Base-by-base conservation (phyloP, 2,797 vertebrate species). In the Poeciliopsis infans region DNA sequence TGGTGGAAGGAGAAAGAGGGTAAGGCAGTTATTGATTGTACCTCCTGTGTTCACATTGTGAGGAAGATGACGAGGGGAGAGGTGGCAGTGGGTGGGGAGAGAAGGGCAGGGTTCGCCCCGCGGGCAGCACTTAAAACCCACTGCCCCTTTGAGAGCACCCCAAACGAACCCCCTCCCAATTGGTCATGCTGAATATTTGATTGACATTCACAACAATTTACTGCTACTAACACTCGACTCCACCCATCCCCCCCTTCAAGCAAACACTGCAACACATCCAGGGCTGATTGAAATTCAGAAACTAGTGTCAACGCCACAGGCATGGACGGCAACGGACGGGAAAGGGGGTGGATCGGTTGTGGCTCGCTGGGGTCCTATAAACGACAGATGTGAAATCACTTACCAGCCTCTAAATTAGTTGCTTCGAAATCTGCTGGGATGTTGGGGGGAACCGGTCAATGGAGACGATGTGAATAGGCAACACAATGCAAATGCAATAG, bases 211-310 rank as follows among this genome's bases (percentile, higher is more conserved):
- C 82, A 86, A 88, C 75, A 86, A 76, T 84, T 84, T 77, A 87
- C 87, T 28, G 78, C 83, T 20, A 59, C 80, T 31, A 31, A 75
- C 72, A 75, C 78, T 77, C 55, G 1, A 55, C 11, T 61, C 36
- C 10, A 76, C 85, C 94, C 93, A 83, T 79, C 92, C 92, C 90
- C 36, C 51, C 51, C 51, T 64, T 82, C 83, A 80, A 72, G 90
- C 87, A 89, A 91, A 93, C 85, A 91, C 75, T 84, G 92, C 91
- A 95, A 93, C 88, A 85, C 86, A 90, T 87, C 81, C 81, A 76
- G 78, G 81, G 85, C 92, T 93, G 94, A 96, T 94, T 95, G 95
- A 96, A 95, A 96, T 96, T 95, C 94, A 95, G 93, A 92, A 86
- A 86, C 79, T 7, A 85, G 79, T 28, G 55, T 61, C 28, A 85